Evolutionary conservation across 2,113 vertebrate genomes (phyloP), one percentile per base, ranked within the genome.

Genomic region (Catharus fuscescens): DNA sequence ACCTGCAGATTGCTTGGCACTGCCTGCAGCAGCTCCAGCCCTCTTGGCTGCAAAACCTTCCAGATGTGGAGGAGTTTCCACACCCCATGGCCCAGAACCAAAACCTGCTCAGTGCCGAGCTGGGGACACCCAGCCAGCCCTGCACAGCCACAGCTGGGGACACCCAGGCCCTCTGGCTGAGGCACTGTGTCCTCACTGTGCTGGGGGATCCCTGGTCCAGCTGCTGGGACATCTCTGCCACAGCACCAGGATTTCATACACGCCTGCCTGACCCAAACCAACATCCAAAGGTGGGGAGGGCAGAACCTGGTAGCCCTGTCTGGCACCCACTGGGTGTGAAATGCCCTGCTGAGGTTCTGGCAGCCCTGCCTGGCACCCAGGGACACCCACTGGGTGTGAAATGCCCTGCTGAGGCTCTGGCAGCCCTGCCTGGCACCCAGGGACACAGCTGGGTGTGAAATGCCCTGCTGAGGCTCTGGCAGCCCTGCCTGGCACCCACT

Each of bases 241-340:
- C 42, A 3, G 21, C n/a, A 1, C 2, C 0, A 0, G 20, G 47
- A 18, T 3, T 11, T 28, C 40, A 2, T 4, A 5, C 36, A 2
- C 18, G 5, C 21, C 29, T 7, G 52, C 64, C 47, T 4, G 7
- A 9, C 42, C 42, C 29, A 1, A 70, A 60, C 2, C 28, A 4
- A 1, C 0, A 0, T 0, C 1, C 14, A 1, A 4, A 0, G 31
- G 18, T 0, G 18, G 65, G 52, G 36, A 16, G 32, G 20, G 38
- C 40, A 57, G 54, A 38, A 20, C 50, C 34, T 34, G 34, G 34
- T 8, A 34, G 34, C 34, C 34, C 34, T 34, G 34, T 8, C 34
- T 34, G 34, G 34, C 34, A 34, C 34, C 34, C 34, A 34, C 34
- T 34, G 34, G 34, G 34, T 34, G 34, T 34, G 34, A 34, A 34